Evolutionary conservation across 2,113 vertebrate species (phyloP), one percentile per base, ranked within the genome.

Genomic region (Oxygymnocypris stewartii): DNA sequence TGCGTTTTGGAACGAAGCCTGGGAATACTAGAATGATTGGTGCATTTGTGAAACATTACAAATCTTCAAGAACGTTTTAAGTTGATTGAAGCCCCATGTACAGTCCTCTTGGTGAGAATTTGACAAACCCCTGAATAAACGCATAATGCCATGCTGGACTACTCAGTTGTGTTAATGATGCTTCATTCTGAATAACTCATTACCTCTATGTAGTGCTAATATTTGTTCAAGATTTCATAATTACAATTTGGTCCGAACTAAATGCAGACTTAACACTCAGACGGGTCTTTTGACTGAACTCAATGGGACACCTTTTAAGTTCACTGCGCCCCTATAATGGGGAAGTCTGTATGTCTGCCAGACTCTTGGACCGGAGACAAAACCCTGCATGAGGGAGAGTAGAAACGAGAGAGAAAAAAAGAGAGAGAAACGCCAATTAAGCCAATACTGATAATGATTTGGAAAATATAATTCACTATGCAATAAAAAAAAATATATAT

Each of bases 181-280:
- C 49, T 57, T 74, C 67, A 16, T 35, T 51, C 23, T 18, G 25
- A 37, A 57, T 84, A 54, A 51, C n/a, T 47, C 37, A 6, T n/a
- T 23, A 25, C 49, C 51, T 69, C 47, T 73, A 14, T 84, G 49
- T 40, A 84, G 49, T 37, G 18, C 67, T 74, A 84, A 74, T 84
- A 73, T 57, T 84, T 71, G 65, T 84, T 84, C 67, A 47, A 84
- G 69, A 69, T 73, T 84, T 84, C 47, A 84, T 84, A 84, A 84
- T 74, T 84, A 84, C 47, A 37, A 84, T 84, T 84, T 84, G 1
- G 51, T 35, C 49, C 7, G 7, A 31, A 84, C 82, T 84, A 57
- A 84, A 73, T 25, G 49, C 82, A 84, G 25, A 81, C 35, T 79
- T 79, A 79, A 20, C 18, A 57, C 49, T 81, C 40, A 81, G 79